Evolutionary conservation across 2,113 vertebrate species (phyloP).

Genomic region (Grammomys dolichurus): DNA sequence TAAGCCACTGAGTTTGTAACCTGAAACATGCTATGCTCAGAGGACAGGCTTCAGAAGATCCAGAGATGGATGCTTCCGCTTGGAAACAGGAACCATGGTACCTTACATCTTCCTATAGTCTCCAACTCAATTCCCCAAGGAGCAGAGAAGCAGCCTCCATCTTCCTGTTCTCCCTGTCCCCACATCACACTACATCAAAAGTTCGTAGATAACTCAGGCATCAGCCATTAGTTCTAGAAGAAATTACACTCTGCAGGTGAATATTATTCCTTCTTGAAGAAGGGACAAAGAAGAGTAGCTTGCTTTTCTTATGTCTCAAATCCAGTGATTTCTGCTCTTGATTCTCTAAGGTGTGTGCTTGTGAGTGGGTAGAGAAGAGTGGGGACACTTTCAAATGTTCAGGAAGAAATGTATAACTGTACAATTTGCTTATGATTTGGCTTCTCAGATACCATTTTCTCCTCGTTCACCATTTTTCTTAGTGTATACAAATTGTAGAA

Average conservation of each 20-base stretch:
- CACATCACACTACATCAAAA: accelerated
- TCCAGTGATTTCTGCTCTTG: background rate
- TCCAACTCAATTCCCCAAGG: background rate
- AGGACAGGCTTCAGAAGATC: background rate
- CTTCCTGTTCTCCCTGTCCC: background rate
- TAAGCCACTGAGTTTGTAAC: background rate
- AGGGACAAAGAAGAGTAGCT: background rate
- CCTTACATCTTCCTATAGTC: background rate
- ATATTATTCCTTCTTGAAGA: background rate
- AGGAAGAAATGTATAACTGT: background rate
- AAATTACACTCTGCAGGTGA: background rate
- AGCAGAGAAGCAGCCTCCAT: background rate
- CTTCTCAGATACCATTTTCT: background rate
- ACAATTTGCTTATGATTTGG: background rate
- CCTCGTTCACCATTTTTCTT: background rate
- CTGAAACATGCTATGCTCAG: no score
- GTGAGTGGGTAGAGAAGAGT: no score
- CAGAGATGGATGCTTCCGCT: background rate
- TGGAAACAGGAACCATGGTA: background rate
- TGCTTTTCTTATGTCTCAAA: background rate
- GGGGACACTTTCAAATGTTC: background rate
- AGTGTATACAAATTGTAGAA: background rate
- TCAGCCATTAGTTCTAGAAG: background rate
- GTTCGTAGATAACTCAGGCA: background rate
- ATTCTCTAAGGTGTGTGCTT: background rate